phyloP scores from a whole-genome alignment of 2,888 invertebrate species.

The Sarcophaga subvicina region DNA sequence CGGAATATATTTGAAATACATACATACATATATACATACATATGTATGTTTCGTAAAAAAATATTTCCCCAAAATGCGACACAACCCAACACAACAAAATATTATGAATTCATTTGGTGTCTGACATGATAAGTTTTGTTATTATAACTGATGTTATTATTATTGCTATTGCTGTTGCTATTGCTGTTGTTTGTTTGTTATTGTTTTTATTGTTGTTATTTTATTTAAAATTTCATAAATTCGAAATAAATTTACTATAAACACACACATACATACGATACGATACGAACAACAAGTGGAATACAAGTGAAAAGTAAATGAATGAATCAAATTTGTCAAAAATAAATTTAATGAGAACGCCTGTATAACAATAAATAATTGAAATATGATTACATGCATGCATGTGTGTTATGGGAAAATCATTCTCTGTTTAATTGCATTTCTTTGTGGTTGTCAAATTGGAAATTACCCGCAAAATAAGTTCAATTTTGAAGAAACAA shows the following conservation, averaged over 20 bases:
- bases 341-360: slow-evolving; percentile 13
- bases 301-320: slow-evolving; percentile 2
- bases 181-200: no score
- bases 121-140: slow-evolving; percentile 59
- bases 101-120: slow-evolving; percentile 66
- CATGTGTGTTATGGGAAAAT: slow-evolving; percentile 38
- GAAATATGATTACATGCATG: slow-evolving; percentile 40
- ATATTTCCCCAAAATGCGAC: slow-evolving; percentile 44
- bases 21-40: not conserved
- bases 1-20: not conserved
- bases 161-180: not conserved
- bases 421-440: not conserved
- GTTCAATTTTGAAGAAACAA: no score
- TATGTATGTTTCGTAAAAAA: slow-evolving; percentile 20
- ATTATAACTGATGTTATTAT: not conserved
- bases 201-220: not conserved
- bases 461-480: no score
- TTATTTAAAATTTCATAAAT: slow-evolving; percentile 64
- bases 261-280: not conserved
- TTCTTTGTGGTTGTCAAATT: not conserved
- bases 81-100: not conserved
- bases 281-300: slow-evolving; percentile 1
- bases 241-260: slow-evolving; percentile 41
- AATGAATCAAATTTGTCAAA: slow-evolving; percentile 45
- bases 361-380: slow-evolving; percentile 40